Evolutionary conservation across 1,140 invertebrate species (phyloP).

Genomic region (Drosophila quadrilineata): DNA sequence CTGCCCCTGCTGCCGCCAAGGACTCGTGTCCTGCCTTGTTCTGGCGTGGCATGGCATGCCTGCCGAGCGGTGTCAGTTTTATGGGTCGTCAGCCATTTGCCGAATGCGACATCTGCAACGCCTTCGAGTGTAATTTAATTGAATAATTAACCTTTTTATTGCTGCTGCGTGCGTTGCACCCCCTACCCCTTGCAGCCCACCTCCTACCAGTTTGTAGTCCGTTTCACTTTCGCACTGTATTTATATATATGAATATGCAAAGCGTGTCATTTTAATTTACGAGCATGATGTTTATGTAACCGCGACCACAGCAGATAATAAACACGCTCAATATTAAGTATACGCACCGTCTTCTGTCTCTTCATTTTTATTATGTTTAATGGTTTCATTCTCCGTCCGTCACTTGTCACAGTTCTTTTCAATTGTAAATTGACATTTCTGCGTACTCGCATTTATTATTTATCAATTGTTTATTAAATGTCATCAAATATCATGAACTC

Average conservation of each 20-base stretch:
- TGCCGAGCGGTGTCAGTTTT: constrained; percentile 64
- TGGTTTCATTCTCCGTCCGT: neutral
- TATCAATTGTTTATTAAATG: constrained; percentile 4
- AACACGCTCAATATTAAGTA: constrained; percentile 73
- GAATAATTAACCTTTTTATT: constrained; percentile 80
- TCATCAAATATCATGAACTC: neutral
- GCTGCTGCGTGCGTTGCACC: constrained; percentile 37
- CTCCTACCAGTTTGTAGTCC: neutral
- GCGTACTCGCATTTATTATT: constrained; percentile 4
- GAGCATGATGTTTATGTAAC: constrained; percentile 62
- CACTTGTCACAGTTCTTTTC: neutral
- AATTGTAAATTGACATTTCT: neutral
- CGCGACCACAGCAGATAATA: constrained; percentile 65
- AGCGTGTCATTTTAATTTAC: constrained; percentile 79
- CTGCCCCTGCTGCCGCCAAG: neutral
- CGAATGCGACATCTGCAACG: constrained; percentile 60
- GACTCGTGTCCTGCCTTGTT: constrained; percentile 1
- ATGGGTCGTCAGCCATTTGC: constrained; percentile 72
- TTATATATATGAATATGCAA: constrained; percentile 64
- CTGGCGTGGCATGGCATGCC: constrained; percentile 42
- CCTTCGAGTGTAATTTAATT: constrained; percentile 77
- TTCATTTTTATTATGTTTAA: neutral
- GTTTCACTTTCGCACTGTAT: neutral
- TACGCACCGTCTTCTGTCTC: constrained; percentile 37
- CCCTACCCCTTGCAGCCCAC: neutral